A percentile compares a stretch with the other conserved stretches of the same genome.
Evolutionary conservation across 2,797 vertebrate genomes (phyloP).

Genomic region (Halcyon smyrnensis): DNA sequence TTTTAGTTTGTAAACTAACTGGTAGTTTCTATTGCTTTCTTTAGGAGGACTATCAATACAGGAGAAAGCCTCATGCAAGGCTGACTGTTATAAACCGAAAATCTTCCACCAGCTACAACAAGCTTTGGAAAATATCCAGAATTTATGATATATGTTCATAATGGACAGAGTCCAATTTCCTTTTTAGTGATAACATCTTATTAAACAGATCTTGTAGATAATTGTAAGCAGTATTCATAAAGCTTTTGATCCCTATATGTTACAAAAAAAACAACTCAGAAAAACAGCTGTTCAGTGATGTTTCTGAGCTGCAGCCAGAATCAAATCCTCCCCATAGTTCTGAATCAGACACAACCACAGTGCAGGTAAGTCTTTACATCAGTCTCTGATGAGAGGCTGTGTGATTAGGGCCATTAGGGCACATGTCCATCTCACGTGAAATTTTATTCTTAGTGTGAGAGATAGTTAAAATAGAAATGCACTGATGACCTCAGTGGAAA

Average conservation of each 20-base stretch:
- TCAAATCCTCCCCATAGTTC: rapidly evolving
- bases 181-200: not conserved
- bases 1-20: not conserved
- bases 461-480: not conserved
- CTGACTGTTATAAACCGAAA: not conserved
- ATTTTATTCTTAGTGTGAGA: not conserved
- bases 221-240: not conserved
- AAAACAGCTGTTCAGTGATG: not conserved
- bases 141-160: not conserved
- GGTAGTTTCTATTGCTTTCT: not conserved
- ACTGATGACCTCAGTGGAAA: not conserved
- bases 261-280: not conserved
- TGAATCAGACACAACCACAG: not conserved
- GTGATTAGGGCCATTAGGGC: not conserved
- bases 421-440: not conserved
- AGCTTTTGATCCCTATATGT: not conserved
- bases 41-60: not conserved
- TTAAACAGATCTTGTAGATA: not conserved
- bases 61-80: not conserved
- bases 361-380: not conserved
- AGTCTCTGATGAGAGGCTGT: not conserved
- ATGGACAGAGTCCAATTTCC: not conserved
- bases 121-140: not conserved
- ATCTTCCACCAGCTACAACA: not conserved
- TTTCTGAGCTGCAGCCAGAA: not conserved